Percentiles rank a stretch among this genome's conserved stretches.
phyloP scores from a whole-genome alignment of 2,113 vertebrate genomes.

The Mirza zaza region DNA sequence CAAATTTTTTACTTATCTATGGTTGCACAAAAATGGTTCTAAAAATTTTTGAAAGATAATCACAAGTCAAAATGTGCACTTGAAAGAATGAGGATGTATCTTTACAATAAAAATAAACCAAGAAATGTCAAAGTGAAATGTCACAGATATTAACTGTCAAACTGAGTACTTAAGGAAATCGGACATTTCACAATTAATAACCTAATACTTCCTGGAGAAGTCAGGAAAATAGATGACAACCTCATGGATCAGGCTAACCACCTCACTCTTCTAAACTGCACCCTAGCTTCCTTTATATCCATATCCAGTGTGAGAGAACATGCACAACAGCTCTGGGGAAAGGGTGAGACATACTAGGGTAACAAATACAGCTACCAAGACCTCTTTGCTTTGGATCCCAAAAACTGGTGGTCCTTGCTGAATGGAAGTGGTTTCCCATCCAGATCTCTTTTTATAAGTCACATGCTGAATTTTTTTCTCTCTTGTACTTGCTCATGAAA shows the following conservation, averaged over 20 bases:
- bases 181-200: too few species aligned
- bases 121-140: too few species aligned
- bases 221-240: not conserved
- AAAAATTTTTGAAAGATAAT: too few species aligned
- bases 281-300: not conserved
- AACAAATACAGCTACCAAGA: not conserved
- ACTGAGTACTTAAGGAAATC: too few species aligned
- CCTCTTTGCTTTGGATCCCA: not conserved
- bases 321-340: not conserved
- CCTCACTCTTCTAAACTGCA: not conserved
- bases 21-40: too few species aligned
- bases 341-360: not conserved
- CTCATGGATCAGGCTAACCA: not conserved
- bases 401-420: not conserved
- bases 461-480: not conserved
- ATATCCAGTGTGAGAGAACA: not conserved
- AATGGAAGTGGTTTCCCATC: not conserved
- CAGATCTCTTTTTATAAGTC: not conserved
- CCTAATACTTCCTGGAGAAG: not conserved
- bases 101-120: too few species aligned
- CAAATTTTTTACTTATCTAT: too few species aligned
- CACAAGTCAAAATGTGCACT: too few species aligned
- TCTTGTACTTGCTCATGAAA: not conserved
- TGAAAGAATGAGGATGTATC: too few species aligned
- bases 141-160: too few species aligned